Evolutionary conservation across 2,797 vertebrate genomes (phyloP), one percentile per base, ranked within the genome.

Genomic region (Adelosebastes latens): DNA sequence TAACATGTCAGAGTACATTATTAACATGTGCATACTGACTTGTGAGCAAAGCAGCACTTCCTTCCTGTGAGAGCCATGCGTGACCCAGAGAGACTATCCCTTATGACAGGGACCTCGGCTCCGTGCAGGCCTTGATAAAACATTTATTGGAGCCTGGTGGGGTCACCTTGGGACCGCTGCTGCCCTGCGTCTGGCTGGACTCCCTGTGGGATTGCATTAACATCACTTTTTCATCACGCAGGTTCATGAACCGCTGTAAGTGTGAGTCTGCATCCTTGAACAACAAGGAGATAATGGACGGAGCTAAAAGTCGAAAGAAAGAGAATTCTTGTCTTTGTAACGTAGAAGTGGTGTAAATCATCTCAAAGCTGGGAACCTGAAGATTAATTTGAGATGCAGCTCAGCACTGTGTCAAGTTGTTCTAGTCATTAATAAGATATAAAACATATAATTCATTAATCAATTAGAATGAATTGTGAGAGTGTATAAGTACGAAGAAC

Each of bases 151-250:
- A 77, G 55, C 59, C 77, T 72, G 31, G 56, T 73, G 77, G 64
- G 83, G 88, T 91, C 84, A 94, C 92, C 90, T 90, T 91, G 89
- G 89, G 77, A 85, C 64, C 4, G 11, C 36, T 58, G 79, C 64
- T 58, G 79, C 64, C 83, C 73, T 70, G 31, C 72, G 65, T 87
- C 72, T 65, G 63, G 42, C 52, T 0, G 2, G 53, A 69, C 65
- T 85, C 77, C 78, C 75, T 68, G 72, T 65, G 86, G 80, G 67
- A 77, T 82, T 84, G 49, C 77, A 90, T 91, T 91, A 90, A 81
- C 80, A 85, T 92, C 80, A 80, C 72, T 84, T 85, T 91, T 83
- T 90, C 78, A 84, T 84, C 81, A 85, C 7, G 49, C 75, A 72
- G 63, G 70, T 84, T 82, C 73, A 64, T 70, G 75, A 75, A 88